Conservation (phyloP, 2,113 vertebrate genomes). For the Nematolebias whitei region DNA sequence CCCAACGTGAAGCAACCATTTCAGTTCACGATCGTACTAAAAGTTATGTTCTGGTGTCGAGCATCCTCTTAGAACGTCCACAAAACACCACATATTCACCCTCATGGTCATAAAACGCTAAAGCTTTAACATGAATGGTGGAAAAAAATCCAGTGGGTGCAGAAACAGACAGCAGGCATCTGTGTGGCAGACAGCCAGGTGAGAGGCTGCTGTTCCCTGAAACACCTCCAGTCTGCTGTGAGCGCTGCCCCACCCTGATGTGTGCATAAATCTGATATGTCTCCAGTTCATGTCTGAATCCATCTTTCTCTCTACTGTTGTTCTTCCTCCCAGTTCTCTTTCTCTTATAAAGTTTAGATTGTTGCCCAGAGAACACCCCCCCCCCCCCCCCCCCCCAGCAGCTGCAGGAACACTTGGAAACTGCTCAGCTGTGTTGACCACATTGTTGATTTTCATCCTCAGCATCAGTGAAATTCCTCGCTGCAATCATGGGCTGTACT, state of each 20-base stretch:
- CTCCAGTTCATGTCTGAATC: conserved; percentile 61
- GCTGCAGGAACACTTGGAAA: conserved; percentile 31
- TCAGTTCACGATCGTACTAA: neutral
- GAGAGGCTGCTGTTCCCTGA: conserved; percentile 45
- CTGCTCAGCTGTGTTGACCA: conserved; percentile 21
- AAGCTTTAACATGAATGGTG: conserved; percentile 34
- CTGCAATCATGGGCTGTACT: conserved; percentile 54
- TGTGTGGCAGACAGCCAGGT: conserved; percentile 74
- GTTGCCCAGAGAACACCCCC: conserved; percentile 7
- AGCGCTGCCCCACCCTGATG: conserved; percentile 73
- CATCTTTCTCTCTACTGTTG: neutral
- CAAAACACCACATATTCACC: neutral
- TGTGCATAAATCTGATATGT: too few relatives aligned
- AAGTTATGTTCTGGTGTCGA: too few relatives aligned
- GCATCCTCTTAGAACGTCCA: too few relatives aligned
- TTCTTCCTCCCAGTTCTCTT: neutral
- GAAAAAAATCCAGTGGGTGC: conserved; percentile 6
- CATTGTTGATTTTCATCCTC: conserved; percentile 23
- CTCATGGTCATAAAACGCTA: too few relatives aligned
- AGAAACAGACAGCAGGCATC: conserved; percentile 39
- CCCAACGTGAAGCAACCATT: neutral
- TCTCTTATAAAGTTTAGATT: neutral
- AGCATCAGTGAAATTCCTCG: conserved; percentile 31
- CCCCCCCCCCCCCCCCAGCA: conserved; percentile 19
- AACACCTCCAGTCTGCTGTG: conserved; percentile 60